These are phyloP conservation scores for Natrix natrix DNA, from an alignment of 2,797 vertebrate genomes.

Conservation along the genomic window DNA sequence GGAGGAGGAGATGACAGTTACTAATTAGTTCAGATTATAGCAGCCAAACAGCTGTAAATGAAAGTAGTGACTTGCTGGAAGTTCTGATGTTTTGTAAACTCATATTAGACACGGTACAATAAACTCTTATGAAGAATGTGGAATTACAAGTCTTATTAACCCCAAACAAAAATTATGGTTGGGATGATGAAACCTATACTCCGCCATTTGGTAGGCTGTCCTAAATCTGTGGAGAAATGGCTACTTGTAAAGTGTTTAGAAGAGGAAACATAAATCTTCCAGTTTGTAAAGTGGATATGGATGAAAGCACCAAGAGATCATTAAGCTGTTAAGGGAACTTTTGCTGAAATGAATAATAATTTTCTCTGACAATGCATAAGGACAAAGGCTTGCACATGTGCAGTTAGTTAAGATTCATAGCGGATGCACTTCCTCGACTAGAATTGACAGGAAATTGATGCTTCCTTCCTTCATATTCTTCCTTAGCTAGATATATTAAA, in stretches of 20 bases:
- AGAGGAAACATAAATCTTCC: background rate
- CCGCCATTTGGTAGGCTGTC: background rate
- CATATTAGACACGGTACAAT: background rate
- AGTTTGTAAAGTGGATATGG: background rate
- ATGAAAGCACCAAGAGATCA: background rate
- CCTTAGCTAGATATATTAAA: background rate
- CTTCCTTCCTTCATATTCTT: background rate
- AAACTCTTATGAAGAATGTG: background rate
- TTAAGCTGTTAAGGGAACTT: background rate
- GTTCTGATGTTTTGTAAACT: background rate
- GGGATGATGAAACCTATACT: background rate
- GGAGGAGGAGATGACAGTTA: rapidly evolving
- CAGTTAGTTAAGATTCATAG: background rate
- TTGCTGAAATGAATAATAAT: background rate
- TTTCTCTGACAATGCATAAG: background rate
- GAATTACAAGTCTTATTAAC: background rate
- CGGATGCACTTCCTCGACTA: background rate
- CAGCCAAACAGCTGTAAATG: background rate
- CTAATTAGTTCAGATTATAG: background rate
- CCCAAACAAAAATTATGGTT: background rate
- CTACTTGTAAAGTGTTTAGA: background rate
- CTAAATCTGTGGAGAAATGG: background rate
- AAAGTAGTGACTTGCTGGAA: background rate
- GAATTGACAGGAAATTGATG: background rate
- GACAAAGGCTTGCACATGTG: background rate